Percentiles rank a stretch among this genome's conserved stretches.
These are phyloP conservation scores for Gyrodactylus bullatarudis DNA, from an alignment of 1,140 invertebrate genomes.

Conservation along the genomic window DNA sequence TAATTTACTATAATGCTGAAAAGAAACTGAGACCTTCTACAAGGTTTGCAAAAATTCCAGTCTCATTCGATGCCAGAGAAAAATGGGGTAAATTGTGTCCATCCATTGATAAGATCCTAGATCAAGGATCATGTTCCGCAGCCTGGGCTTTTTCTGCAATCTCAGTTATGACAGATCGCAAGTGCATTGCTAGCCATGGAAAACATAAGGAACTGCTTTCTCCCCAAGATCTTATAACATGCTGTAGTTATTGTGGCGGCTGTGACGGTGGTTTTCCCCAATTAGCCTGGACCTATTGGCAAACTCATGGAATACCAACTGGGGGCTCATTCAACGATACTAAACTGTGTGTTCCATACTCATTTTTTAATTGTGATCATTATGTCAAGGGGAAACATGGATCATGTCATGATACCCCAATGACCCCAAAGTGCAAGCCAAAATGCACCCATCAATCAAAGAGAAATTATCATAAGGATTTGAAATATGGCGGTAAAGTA, in stretches of 20 bases:
- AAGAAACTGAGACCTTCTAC: neutral
- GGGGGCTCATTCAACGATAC: slow-evolving; percentile 41
- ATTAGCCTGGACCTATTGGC: slow-evolving; percentile 45
- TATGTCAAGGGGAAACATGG: slow-evolving; percentile 34
- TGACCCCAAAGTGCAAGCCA: slow-evolving; percentile 37
- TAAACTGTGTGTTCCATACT: slow-evolving; percentile 46
- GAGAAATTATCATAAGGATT: neutral
- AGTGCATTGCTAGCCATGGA: neutral
- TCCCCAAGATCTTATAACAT: neutral
- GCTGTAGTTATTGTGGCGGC: slow-evolving; percentile 2
- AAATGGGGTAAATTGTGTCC: neutral
- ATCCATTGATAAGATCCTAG: neutral
- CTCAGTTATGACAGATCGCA: neutral
- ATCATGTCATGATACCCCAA: slow-evolving; percentile 26
- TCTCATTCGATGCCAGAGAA: neutral
- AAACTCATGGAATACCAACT: slow-evolving; percentile 27
- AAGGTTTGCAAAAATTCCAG: neutral
- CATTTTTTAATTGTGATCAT: slow-evolving; percentile 47
- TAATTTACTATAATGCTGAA: neutral
- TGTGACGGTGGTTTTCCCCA: slow-evolving; percentile 36
- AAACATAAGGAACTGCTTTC: neutral
- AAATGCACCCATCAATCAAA: neutral
- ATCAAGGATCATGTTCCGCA: neutral
- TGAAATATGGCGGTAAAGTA: slow-evolving; percentile 24
- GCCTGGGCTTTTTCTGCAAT: neutral